Evolutionary conservation across 2,888 invertebrate species (phyloP).

Genomic region (Idaea straminata): DNA sequence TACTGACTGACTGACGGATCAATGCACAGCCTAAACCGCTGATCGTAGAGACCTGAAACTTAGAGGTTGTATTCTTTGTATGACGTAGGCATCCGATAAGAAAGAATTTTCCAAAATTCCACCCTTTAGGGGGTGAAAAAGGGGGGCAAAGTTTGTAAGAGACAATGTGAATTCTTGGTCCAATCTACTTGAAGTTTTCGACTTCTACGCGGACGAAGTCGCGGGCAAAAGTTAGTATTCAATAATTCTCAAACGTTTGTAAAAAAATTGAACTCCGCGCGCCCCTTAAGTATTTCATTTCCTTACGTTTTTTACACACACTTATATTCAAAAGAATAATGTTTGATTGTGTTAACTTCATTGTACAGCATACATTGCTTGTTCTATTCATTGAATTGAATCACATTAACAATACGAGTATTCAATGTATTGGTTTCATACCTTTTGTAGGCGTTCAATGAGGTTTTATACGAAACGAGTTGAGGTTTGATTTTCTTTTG

Average conservation of each 20-base stretch:
- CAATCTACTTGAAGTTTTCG: too few species aligned
- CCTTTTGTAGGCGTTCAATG: constrained; percentile 20
- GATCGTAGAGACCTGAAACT: too few species aligned
- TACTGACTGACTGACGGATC: too few species aligned
- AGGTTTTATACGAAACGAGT: constrained; percentile 33
- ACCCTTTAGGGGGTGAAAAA: too few species aligned
- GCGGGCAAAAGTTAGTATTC: too few species aligned
- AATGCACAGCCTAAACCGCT: too few species aligned
- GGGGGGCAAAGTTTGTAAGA: too few species aligned
- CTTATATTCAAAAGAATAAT: constrained; percentile 25
- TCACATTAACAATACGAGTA: constrained; percentile 41
- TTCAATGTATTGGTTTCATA: constrained; percentile 43
- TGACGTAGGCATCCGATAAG: too few species aligned
- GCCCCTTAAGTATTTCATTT: neutral
- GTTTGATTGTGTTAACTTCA: constrained; percentile 46
- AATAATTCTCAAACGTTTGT: neutral
- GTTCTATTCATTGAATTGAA: constrained; percentile 48
- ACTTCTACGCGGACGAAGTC: too few species aligned
- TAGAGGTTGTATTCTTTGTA: too few species aligned
- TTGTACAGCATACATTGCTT: constrained; percentile 48
- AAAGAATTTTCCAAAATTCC: too few species aligned
- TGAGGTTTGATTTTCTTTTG: constrained; percentile 41
- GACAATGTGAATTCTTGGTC: too few species aligned
- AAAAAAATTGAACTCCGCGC: neutral
- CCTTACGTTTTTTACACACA: neutral